These are phyloP conservation scores for Cyphomyrus discorhynchus DNA, from an alignment of 2,113 vertebrate genomes.

Conservation along the genomic window DNA sequence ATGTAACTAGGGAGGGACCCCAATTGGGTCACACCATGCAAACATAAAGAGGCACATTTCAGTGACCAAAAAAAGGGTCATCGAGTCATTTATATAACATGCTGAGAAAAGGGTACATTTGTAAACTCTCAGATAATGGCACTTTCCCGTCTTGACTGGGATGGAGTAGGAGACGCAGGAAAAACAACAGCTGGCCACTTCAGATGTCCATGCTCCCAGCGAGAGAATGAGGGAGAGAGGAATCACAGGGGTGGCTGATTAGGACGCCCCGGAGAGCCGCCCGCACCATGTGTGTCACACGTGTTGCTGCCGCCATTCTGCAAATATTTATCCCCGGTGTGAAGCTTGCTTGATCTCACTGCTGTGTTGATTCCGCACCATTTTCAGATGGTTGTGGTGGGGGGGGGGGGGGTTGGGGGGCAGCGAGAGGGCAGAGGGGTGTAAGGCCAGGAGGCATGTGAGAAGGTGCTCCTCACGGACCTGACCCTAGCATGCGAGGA, in stretches of 20 bases:
- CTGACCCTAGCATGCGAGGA: not conserved
- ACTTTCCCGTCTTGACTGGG: not conserved
- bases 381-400: slow-evolving; percentile 32
- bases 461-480: not conserved
- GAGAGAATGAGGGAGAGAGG: not conserved
- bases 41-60: not conserved
- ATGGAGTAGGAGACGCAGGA: slow-evolving; percentile 9
- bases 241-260: slow-evolving; percentile 31
- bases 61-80: not conserved
- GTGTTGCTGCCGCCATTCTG: slow-evolving; percentile 64
- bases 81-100: slow-evolving; percentile 1
- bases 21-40: not conserved
- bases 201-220: not conserved
- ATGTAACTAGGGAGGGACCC: not conserved
- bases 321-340: slow-evolving; percentile 70
- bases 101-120: not conserved
- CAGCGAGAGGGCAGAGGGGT: slow-evolving; percentile 4
- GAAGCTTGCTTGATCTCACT: slow-evolving; percentile 68
- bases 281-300: slow-evolving; percentile 66
- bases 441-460: not conserved
- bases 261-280: slow-evolving; percentile 27
- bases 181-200: slow-evolving; percentile 3
- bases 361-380: slow-evolving; percentile 67
- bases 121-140: not conserved
- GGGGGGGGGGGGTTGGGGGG: not conserved